Evolutionary conservation across 1,140 invertebrate species (phyloP).

Genomic region (Polypedilum pembai): DNA sequence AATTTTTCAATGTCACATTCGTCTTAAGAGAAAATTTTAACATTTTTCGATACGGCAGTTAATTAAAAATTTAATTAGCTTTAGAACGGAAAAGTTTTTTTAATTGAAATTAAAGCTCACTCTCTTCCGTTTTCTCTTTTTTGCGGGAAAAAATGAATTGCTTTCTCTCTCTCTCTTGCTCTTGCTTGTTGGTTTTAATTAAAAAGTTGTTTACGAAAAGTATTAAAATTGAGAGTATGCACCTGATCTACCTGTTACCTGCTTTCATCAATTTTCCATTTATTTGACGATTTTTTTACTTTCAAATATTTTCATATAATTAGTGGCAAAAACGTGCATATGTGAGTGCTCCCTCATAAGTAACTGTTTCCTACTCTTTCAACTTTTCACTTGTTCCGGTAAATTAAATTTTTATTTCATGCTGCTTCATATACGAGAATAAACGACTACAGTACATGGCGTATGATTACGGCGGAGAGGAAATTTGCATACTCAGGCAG

Average conservation of each 20-base stretch:
- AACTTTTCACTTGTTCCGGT: constrained; percentile 16
- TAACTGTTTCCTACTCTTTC: constrained; percentile 10
- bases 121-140: too few species aligned
- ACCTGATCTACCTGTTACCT: neutral
- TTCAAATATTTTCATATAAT: neutral
- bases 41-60: constrained; percentile 6
- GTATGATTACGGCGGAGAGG: neutral
- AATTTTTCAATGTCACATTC: neutral
- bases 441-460: neutral
- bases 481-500: constrained; percentile 8
- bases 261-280: neutral
- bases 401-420: constrained; percentile 8
- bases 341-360: neutral
- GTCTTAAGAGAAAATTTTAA: neutral
- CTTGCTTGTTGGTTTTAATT: constrained; percentile 6
- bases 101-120: constrained; percentile 27
- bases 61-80: constrained; percentile 29
- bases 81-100: neutral
- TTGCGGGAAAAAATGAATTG: neutral
- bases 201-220: neutral
- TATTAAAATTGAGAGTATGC: neutral
- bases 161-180: neutral
- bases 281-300: neutral
- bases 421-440: neutral
- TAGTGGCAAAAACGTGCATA: neutral